Conservation (phyloP, 1,140 invertebrate genomes). For the Drosophila azteca region DNA sequence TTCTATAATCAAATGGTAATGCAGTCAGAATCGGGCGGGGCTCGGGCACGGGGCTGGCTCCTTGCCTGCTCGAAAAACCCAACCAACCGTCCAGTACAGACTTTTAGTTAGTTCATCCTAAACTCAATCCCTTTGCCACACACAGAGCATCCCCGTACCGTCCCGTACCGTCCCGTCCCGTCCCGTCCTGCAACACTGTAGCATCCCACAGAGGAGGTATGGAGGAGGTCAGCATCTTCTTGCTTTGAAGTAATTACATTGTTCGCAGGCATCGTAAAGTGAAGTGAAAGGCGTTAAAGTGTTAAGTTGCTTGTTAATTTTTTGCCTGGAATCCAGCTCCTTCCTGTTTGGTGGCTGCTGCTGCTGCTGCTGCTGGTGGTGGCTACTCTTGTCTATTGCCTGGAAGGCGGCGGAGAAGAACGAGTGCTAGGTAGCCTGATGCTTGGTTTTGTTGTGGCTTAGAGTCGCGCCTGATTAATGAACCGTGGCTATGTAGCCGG, state of each 20-base stretch:
- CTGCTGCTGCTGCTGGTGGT: not conserved
- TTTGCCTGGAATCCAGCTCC: conserved; percentile 40
- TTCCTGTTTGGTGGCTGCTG: conserved; percentile 22
- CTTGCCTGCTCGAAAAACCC: conserved; percentile 31
- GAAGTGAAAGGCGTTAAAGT: conserved; percentile 81
- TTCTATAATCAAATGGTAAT: conserved; percentile 82
- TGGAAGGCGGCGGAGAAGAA: not conserved
- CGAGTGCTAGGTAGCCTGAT: conserved; percentile 35
- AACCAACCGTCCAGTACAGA: conserved; percentile 61
- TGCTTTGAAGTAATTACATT: conserved; percentile 81
- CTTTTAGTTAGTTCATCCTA: conserved; percentile 42
- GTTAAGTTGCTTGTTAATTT: conserved; percentile 83
- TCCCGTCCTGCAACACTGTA: too few relatives aligned
- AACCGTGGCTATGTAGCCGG: conserved; percentile 76
- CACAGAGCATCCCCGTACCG: too few relatives aligned
- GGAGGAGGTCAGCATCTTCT: conserved; percentile 57
- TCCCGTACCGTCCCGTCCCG: too few relatives aligned
- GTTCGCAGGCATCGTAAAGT: conserved; percentile 75
- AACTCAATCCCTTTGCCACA: conserved; percentile 15
- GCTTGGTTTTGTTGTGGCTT: conserved; percentile 73
- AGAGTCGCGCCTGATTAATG: conserved; percentile 79
- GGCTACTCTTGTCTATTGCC: conserved; percentile 18
- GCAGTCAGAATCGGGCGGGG: conserved; percentile 38
- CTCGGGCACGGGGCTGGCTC: too few relatives aligned
- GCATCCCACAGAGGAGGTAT: not conserved